These are phyloP conservation scores for Mola mola DNA, from an alignment of 2,113 vertebrate genomes.

Conservation along the genomic window DNA sequence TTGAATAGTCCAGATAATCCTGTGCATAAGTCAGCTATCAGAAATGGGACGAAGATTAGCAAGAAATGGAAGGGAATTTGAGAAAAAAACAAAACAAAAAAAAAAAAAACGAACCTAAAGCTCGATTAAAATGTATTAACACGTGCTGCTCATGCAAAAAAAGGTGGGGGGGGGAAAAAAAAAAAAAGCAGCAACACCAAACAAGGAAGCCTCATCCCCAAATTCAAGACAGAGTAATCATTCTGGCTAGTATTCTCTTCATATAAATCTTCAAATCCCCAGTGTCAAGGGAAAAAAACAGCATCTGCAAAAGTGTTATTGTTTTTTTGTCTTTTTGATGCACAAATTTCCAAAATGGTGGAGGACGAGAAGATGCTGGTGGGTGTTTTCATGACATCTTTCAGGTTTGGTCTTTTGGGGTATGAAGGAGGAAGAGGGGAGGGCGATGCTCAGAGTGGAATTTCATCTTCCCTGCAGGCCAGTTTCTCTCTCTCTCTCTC, in stretches of 20 bases:
- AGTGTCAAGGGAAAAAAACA: constrained; percentile 42
- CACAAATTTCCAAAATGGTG: constrained; percentile 61
- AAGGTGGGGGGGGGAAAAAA: too few species aligned
- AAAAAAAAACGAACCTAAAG: constrained; percentile 57
- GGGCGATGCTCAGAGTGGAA: constrained; percentile 21
- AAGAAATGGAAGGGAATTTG: constrained; percentile 37
- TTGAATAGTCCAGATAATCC: constrained; percentile 63
- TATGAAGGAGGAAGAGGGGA: constrained; percentile 29
- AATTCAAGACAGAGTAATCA: constrained; percentile 57
- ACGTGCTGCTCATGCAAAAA: constrained; percentile 71
- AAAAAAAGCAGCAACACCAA: constrained; percentile 67
- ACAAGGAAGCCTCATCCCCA: constrained; percentile 51
- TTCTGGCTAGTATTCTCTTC: constrained; percentile 32
- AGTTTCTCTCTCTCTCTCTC: constrained; percentile 52
- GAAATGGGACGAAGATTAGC: constrained; percentile 61
- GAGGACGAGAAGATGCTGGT: constrained; percentile 74
- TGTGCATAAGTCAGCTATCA: constrained; percentile 64
- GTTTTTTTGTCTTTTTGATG: constrained; percentile 48
- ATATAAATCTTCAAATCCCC: constrained; percentile 64
- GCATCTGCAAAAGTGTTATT: constrained; percentile 48
- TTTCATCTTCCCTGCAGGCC: constrained; percentile 35
- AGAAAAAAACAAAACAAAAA: neutral
- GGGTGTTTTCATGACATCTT: constrained; percentile 71
- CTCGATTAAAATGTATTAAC: constrained; percentile 64
- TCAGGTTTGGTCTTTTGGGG: constrained; percentile 61